phyloP scores from a whole-genome alignment of 2,797 vertebrate species.

The Geotrypetes seraphini region DNA sequence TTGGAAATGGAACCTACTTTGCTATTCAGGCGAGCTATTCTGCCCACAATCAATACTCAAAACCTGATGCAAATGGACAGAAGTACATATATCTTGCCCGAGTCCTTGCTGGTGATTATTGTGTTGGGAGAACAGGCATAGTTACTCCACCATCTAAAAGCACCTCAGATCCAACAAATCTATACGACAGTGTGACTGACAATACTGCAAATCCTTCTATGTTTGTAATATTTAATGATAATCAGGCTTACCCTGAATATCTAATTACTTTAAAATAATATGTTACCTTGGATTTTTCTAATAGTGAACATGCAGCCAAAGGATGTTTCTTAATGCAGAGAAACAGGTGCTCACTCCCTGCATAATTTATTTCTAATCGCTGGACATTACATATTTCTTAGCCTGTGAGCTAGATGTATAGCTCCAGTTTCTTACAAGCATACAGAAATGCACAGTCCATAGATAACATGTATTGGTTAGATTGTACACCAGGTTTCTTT shows the following conservation, averaged over 20 bases:
- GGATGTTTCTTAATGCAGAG: too few relatives aligned
- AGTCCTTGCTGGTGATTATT: slow-evolving; percentile 69
- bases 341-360: too few relatives aligned
- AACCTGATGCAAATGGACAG: slow-evolving; percentile 32
- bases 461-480: too few relatives aligned
- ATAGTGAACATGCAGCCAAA: too few relatives aligned
- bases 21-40: slow-evolving; percentile 68
- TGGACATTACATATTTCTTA: too few relatives aligned
- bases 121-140: slow-evolving; percentile 17
- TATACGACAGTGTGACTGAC: slow-evolving; percentile 70
- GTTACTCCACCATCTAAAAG: slow-evolving; percentile 55
- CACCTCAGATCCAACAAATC: neutral
- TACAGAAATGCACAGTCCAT: too few relatives aligned
- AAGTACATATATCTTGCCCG: slow-evolving; percentile 73
- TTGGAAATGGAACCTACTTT: slow-evolving; percentile 80
- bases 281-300: too few relatives aligned
- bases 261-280: slow-evolving; percentile 54
- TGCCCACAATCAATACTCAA: slow-evolving; percentile 47
- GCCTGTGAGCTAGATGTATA: too few relatives aligned
- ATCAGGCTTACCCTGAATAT: slow-evolving; percentile 78
- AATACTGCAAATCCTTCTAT: slow-evolving; percentile 13
- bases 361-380: too few relatives aligned
- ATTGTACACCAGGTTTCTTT: too few relatives aligned
- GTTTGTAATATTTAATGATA: slow-evolving; percentile 77
- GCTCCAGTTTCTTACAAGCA: too few relatives aligned